Percentiles rank a stretch among this genome's conserved stretches.
phyloP scores from a whole-genome alignment of 1,140 invertebrate genomes.

The Copidosoma floridanum region DNA sequence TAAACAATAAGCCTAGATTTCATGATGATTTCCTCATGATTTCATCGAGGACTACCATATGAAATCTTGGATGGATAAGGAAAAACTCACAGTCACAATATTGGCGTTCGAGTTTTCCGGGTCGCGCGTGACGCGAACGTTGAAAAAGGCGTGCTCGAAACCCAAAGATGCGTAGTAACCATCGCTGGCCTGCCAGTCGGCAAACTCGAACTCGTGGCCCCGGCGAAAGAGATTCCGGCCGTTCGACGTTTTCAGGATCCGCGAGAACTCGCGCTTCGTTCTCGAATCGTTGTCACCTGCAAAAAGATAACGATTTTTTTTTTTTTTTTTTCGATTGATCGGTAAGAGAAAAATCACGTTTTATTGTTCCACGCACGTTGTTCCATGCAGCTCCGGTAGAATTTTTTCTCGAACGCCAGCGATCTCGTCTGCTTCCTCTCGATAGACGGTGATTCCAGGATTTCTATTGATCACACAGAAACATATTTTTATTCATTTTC shows the following conservation, averaged over 20 bases:
- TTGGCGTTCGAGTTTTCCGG: slow-evolving; percentile 11
- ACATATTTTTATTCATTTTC: too few species aligned
- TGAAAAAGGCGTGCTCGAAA: slow-evolving; percentile 25
- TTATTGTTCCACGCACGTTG: slow-evolving; percentile 19
- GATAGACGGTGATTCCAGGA: neutral
- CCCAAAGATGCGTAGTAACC: slow-evolving; percentile 10
- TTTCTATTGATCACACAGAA: too few species aligned
- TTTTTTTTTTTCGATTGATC: too few species aligned
- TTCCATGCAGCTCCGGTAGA: slow-evolving; percentile 25
- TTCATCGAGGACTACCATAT: too few species aligned
- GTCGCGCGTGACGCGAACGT: slow-evolving; percentile 16
- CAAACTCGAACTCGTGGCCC: neutral
- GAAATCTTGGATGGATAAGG: neutral
- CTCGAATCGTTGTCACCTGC: neutral
- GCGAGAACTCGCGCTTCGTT: slow-evolving; percentile 1
- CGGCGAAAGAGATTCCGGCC: slow-evolving; percentile 4
- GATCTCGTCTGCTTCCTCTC: slow-evolving; percentile 12
- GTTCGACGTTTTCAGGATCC: slow-evolving; percentile 5
- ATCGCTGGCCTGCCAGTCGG: slow-evolving; percentile 13
- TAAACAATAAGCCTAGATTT: too few species aligned
- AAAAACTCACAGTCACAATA: slow-evolving; percentile 18
- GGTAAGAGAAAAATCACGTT: too few species aligned
- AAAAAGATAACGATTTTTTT: too few species aligned
- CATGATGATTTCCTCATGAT: too few species aligned
- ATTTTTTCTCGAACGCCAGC: slow-evolving; percentile 13